A percentile compares a stretch with the other conserved stretches of the same genome.
These are phyloP conservation scores for Euzophera pinguis DNA, from an alignment of 2,888 invertebrate species.

Conservation along the genomic window DNA sequence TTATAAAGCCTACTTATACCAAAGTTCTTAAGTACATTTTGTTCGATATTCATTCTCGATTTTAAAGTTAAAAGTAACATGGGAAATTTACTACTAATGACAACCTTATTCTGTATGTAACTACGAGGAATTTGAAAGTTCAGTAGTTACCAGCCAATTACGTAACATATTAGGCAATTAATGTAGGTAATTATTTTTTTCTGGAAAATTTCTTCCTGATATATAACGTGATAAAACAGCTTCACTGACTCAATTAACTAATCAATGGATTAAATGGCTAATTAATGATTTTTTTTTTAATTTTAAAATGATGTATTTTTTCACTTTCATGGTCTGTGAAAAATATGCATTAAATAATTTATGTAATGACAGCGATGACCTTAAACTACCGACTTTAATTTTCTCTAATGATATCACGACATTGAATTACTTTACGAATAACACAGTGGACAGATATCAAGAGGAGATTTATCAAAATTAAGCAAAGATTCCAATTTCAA, in stretches of 20 bases:
- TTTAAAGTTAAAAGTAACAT: slow-evolving; percentile 58
- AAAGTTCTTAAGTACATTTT: slow-evolving; percentile 78
- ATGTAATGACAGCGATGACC: slow-evolving; percentile 21
- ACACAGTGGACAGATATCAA: slow-evolving; percentile 70
- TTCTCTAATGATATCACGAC: slow-evolving; percentile 65
- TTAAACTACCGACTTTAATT: slow-evolving; percentile 43
- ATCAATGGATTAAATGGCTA: no score
- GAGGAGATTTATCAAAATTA: slow-evolving; percentile 66
- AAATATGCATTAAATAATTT: slow-evolving; percentile 17
- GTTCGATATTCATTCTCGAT: slow-evolving; percentile 70
- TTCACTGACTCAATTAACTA: no score
- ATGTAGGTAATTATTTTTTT: no score
- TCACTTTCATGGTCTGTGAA: neutral
- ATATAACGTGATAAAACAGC: no score
- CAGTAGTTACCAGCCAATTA: neutral
- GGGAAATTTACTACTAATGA: slow-evolving; percentile 65
- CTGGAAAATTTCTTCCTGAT: no score
- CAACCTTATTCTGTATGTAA: slow-evolving; percentile 67
- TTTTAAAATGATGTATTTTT: neutral
- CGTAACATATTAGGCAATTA: no score
- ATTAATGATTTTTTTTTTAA: neutral
- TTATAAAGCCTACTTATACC: slow-evolving; percentile 78
- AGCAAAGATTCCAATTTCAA: slow-evolving; percentile 61
- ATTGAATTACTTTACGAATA: slow-evolving; percentile 48
- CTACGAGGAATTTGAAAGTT: slow-evolving; percentile 30